Evolutionary conservation across 2,113 vertebrate species (phyloP), one percentile per base, ranked within the genome.

Genomic region (Ramphastos sulfuratus): DNA sequence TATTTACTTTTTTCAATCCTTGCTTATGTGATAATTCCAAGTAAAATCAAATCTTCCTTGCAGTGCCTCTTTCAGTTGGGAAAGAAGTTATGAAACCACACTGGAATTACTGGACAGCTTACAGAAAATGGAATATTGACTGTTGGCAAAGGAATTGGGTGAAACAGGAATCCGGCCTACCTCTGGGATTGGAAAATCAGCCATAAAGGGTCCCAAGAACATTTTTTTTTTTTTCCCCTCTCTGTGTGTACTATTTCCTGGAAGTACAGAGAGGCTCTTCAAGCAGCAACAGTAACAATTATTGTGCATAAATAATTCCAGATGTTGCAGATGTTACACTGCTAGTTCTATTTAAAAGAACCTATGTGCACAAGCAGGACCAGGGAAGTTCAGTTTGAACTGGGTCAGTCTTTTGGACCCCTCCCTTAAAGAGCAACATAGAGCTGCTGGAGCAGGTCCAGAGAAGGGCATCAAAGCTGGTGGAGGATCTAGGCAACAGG

Each of bases 91-190:
- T 83, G 90, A 93, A 93, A 96, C 87, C 19, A 27, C 86, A 8
- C 17, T 91, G 79, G 79, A 87, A 80, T 96, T 80, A 31, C 76
- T 86, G 89, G 87, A 81, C 13, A n/a, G 74, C 77, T 92, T 81
- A 84, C 92, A 75, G 90, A 90, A 93, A 95, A 39, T 39, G 59
- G 91, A 67, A 82, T 89, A 92, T 75, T 85, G 91, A 61, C 66
- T 95, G 93, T 13, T 90, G 92, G 95, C 92, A 95, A 75, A 93
- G 78, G 78, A 95, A 96, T 55, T 81, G 94, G 93, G 92, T 9
- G 63, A 94, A 90, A 89, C 85, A 80, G 89, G 55, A 87, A 95
- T 28, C 54, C 56, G 61, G 46, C 35, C 87, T 85, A 69, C 83
- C 74, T 65, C 69, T 86, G 93, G 84, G 65, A 73, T 10, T 78